Conservation (phyloP, 2,888 invertebrate genomes). For the Hirtodrosophila histrioides region DNA sequence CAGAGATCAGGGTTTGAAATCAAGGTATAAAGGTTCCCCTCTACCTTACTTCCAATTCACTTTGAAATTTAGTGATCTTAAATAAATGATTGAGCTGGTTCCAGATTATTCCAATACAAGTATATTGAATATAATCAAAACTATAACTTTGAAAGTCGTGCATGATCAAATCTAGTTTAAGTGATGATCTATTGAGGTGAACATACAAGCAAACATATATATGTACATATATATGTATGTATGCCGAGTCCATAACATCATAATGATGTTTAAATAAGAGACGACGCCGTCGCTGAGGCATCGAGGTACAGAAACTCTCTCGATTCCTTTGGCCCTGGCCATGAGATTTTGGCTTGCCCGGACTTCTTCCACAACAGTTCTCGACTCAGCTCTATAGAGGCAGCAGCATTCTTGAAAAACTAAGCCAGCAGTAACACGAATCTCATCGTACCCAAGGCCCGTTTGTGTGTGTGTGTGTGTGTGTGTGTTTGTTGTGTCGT, state of each 20-base stretch:
- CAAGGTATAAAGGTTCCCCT: no score
- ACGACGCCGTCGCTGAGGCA: background rate
- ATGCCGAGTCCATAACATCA: constrained; percentile 17
- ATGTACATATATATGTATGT: background rate
- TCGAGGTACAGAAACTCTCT: constrained; percentile 17
- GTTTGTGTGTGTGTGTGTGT: constrained; percentile 13
- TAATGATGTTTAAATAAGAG: constrained; percentile 17
- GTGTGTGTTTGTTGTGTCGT: constrained; percentile 56
- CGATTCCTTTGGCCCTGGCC: constrained; percentile 18
- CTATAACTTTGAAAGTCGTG: no score
- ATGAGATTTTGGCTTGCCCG: constrained; percentile 12
- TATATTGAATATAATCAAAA: no score
- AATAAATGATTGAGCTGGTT: no score
- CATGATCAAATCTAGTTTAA: no score
- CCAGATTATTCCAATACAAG: no score
- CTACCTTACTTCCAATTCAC: no score
- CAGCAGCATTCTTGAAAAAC: constrained; percentile 61
- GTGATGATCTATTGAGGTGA: no score
- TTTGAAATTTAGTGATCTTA: no score
- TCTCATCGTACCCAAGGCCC: constrained; percentile 39
- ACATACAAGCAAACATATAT: no score
- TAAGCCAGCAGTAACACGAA: constrained; percentile 77
- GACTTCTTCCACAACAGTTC: background rate
- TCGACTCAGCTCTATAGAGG: background rate
- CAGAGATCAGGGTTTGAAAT: no score